Evolutionary conservation across 2,113 vertebrate species (phyloP).

Genomic region (Papio anubis): DNA sequence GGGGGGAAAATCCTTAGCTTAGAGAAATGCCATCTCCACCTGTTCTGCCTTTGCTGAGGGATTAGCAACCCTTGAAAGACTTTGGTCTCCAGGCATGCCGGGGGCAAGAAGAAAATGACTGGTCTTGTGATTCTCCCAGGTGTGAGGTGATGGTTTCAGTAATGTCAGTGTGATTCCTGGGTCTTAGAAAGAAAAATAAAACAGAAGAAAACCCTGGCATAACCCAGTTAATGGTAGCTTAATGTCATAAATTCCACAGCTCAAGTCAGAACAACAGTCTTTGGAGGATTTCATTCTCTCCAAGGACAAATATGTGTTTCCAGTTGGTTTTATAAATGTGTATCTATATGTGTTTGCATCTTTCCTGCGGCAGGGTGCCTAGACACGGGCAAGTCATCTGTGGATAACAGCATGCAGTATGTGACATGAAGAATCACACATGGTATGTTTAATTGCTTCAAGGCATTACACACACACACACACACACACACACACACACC

Average conservation of each 20-base stretch:
- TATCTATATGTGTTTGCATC: neutral
- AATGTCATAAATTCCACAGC: neutral
- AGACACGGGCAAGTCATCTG: neutral
- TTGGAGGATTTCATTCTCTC: neutral
- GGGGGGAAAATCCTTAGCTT: neutral
- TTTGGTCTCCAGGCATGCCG: neutral
- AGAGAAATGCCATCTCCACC: neutral
- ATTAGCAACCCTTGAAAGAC: neutral
- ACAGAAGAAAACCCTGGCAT: neutral
- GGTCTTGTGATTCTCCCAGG: neutral
- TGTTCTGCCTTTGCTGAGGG: neutral
- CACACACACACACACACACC: rapidly evolving
- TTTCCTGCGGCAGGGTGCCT: neutral
- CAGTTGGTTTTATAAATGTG: neutral
- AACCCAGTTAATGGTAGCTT: neutral
- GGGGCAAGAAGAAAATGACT: neutral
- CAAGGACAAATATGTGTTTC: neutral
- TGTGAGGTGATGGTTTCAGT: neutral
- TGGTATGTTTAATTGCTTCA: neutral
- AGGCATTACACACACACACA: rapidly evolving
- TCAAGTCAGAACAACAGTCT: neutral
- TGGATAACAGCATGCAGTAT: rapidly evolving
- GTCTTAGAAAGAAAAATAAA: neutral
- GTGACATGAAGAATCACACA: neutral
- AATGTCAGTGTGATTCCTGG: neutral